Evolutionary conservation across 2,113 vertebrate genomes (phyloP).

Genomic region (Muntiacus reevesi): DNA sequence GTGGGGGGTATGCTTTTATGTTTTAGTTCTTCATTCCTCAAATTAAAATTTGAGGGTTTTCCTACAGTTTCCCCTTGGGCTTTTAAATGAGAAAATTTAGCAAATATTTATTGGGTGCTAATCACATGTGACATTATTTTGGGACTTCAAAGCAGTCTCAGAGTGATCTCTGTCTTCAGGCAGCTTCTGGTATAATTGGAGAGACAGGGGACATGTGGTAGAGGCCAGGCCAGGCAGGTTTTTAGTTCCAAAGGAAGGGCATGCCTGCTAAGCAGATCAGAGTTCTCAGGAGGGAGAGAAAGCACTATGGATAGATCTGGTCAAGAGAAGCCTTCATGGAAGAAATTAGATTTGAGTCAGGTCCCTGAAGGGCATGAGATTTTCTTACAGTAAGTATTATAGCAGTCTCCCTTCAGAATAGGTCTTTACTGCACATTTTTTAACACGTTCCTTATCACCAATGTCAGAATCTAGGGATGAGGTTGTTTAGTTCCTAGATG

Average conservation of each 20-base stretch:
- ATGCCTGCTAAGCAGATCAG: background rate
- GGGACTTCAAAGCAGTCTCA: background rate
- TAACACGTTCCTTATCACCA: background rate
- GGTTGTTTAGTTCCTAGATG: background rate
- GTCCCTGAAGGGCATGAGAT: background rate
- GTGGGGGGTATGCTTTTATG: background rate
- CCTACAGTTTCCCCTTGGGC: background rate
- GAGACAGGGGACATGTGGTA: background rate
- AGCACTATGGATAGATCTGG: background rate
- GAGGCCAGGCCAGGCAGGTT: background rate
- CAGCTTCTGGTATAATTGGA: background rate
- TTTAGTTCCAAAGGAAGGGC: background rate
- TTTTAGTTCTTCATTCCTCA: background rate
- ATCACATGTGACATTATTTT: background rate
- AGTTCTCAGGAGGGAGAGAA: background rate
- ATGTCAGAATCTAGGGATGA: background rate
- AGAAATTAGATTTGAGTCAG: background rate
- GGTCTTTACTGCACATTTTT: background rate
- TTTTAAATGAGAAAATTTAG: constrained; percentile 20
- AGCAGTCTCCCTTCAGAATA: background rate
- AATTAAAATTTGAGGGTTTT: background rate
- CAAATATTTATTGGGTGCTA: background rate
- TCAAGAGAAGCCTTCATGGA: background rate
- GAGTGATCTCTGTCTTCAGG: background rate
- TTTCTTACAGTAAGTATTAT: background rate